Evolutionary conservation across 2,113 vertebrate species (phyloP), one percentile per base, ranked within the genome.

Genomic region (Oncorhynchus tshawytscha): DNA sequence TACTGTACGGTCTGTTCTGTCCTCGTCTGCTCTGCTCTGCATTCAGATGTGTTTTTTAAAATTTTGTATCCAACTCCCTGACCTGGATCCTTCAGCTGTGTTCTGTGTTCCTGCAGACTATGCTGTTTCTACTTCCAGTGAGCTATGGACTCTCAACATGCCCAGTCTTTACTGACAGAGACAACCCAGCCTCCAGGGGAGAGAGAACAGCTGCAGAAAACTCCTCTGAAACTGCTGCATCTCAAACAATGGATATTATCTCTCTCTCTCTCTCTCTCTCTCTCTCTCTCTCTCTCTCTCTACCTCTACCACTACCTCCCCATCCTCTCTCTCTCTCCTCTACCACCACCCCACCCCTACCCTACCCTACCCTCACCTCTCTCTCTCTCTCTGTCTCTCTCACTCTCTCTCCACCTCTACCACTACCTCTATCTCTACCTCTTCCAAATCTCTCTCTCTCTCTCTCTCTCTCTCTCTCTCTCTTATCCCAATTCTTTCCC

Each of bases 61-160:
- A 78, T 51, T 8, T 62, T 81, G 27, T 27, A 11, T 13, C 78
- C 34, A 45, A 70, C 67, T 49, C 75, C 34, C 71, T 90, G 88
- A 81, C 88, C 88, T 87, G 80, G 78, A 87, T 86, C 75, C 73
- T 71, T 78, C 84, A 71, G 75, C 80, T 24, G 68, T 24, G 20
- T 24, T 64, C 24, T 54, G 51, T 54, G 51, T 13, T 54, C 8
- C 27, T 70, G n/a, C 45, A 48, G 13, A 70, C 29, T 22, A 45
- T n/a, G 3, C 20, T 62, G 7, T 16, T 62, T 62, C 59, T 62
- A 20, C 59, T 62, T 62, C 59, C 59, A 62, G 20, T 11, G 39
- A 45, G 39, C 39, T 31, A 49, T 45, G 16, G 45, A 54, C 51
- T 4, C 49, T 51, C 16, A 70, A 85, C 86, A 84, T 86, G 82